Base-by-base conservation (phyloP, 1,140 invertebrate species). In the Danaus melanippus region DNA sequence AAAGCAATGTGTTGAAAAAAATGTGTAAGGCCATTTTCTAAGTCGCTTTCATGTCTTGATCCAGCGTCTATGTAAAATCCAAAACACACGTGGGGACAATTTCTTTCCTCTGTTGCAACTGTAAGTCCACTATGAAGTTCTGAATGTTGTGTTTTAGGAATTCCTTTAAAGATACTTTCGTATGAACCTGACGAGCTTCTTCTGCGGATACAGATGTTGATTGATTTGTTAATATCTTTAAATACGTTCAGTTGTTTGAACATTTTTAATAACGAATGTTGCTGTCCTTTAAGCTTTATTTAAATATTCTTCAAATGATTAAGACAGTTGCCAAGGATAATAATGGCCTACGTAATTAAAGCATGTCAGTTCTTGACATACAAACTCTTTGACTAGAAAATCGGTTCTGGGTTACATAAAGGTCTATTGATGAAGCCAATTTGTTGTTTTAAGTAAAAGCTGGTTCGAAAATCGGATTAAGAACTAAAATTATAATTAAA, bases 1-100 rank as follows among this genome's bases (percentile, higher is more conserved):
- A 94, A 95, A 12, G 91, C 91, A 89, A 95, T 92, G 68, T 95
- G 94, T 76, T 95, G 93, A 42, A 95, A 86, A 67, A 94, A 94
- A 80, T 95, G 93, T 10, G 93, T 91, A 11, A 91, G 89, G 42
- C 93, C 93, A 86, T 94, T 95, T 69, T 91, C 6, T 50, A 10
- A 15, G 32, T 58, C 50, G 64, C 79, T 91, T 82, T 95, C 93
- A 79, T 92, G 93, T 46, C 93, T 76, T 53, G 91, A 92, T 9
- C 93, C 93, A 43, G 91, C 92, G 81, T 95, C 92, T 52, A 94
- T 92, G 89, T 91, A 94, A 9, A 95, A 66, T 10, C 93, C 93
- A 57, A 95, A 90, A 10, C 92, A 94, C 17, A 91, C 61, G 32
- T 73, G 67, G 41, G 8, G 56, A 10, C 60, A 58, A 9, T 67